Evolutionary conservation across 2,888 invertebrate genomes (phyloP).

Genomic region (Mechanitis messenoides): DNA sequence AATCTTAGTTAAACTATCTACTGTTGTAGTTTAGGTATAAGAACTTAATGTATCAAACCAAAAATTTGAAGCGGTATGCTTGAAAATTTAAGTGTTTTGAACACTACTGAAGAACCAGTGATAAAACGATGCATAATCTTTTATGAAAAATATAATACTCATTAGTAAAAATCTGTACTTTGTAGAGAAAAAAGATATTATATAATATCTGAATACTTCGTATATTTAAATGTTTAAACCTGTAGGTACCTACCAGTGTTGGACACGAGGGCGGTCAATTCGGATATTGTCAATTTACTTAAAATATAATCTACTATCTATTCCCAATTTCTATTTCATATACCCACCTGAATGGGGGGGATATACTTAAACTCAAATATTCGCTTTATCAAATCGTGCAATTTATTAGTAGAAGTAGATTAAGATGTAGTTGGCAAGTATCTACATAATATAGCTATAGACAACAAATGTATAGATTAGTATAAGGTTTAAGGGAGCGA

Average conservation of each 20-base stretch:
- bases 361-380: slow-evolving; percentile 46
- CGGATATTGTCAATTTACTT: slow-evolving; percentile 46
- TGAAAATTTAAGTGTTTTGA: slow-evolving; percentile 75
- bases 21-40: slow-evolving; percentile 49
- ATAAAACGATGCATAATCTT: slow-evolving; percentile 57
- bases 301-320: slow-evolving; percentile 23
- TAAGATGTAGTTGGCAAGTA: slow-evolving; percentile 59
- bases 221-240: slow-evolving; percentile 16
- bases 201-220: slow-evolving; percentile 19
- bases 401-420: slow-evolving; percentile 65
- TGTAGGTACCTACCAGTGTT: slow-evolving; percentile 26
- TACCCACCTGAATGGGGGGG: slow-evolving; percentile 47
- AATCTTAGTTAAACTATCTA: slow-evolving; percentile 38
- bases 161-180: slow-evolving; percentile 38
- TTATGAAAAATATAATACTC: slow-evolving; percentile 56
- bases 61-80: slow-evolving; percentile 74
- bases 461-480: slow-evolving; percentile 49
- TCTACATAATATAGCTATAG: slow-evolving; percentile 42
- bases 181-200: slow-evolving; percentile 23
- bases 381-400: slow-evolving; percentile 75
- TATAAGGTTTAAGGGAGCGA: slow-evolving; percentile 35
- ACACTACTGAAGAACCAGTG: slow-evolving; percentile 65
- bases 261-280: slow-evolving; percentile 45
- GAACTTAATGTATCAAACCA: slow-evolving; percentile 69
- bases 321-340: slow-evolving; percentile 29